Percentiles rank a stretch among this genome's conserved stretches.
Evolutionary conservation across 2,113 vertebrate genomes (phyloP).

Genomic region (Glaucidium brasilianum): DNA sequence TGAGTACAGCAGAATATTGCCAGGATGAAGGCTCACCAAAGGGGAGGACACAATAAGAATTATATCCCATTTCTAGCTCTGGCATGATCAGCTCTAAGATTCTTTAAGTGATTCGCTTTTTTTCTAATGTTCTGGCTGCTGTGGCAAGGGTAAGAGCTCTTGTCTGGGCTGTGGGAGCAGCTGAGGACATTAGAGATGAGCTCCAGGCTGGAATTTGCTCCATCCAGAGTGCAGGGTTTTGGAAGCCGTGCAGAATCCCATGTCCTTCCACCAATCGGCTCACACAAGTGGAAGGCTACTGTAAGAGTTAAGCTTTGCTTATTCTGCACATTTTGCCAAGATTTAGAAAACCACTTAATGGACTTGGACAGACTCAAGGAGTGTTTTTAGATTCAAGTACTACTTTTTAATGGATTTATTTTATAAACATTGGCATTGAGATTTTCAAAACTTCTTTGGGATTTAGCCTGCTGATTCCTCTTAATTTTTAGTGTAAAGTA

Average conservation of each 20-base stretch:
- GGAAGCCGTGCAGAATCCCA: background rate
- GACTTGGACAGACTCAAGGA: background rate
- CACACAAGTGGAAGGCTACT: background rate
- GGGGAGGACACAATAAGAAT: background rate
- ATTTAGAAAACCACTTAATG: slow-evolving; percentile 47
- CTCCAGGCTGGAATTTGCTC: background rate
- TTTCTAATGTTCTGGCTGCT: background rate
- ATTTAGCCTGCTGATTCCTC: background rate
- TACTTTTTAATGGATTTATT: slow-evolving; percentile 44
- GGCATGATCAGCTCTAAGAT: background rate
- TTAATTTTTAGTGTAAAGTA: slow-evolving; percentile 34
- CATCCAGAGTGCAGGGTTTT: background rate
- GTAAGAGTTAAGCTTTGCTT: slow-evolving; percentile 6
- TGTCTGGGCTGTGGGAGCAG: background rate
- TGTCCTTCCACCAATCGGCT: background rate
- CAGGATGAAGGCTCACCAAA: background rate
- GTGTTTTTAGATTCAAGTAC: slow-evolving; percentile 35
- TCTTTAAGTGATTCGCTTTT: background rate
- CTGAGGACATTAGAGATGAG: background rate
- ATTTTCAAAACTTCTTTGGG: slow-evolving; percentile 22
- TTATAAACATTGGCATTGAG: slow-evolving; percentile 10
- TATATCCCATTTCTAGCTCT: background rate
- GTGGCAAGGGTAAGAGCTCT: background rate
- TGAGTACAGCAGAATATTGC: background rate
- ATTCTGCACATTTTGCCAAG: slow-evolving; percentile 22